These are phyloP conservation scores for Paramuricea clavata DNA, from an alignment of 92 coral and sea anemone species.

Conservation along the genomic window DNA sequence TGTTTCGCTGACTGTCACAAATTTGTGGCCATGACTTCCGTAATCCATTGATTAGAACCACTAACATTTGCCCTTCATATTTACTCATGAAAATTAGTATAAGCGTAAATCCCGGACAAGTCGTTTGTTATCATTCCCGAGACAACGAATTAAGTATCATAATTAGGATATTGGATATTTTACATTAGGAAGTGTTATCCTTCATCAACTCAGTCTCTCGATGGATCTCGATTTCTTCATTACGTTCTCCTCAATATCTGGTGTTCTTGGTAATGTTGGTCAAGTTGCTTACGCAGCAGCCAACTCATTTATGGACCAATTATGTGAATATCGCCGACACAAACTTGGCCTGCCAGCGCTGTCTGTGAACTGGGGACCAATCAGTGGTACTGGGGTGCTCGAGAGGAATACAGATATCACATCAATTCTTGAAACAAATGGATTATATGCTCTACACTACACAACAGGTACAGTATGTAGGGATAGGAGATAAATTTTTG, in stretches of 20 bases:
- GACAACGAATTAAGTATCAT: too few relatives aligned
- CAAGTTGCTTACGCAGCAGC: slow-evolving; percentile 75
- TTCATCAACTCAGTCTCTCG: slow-evolving; percentile 69
- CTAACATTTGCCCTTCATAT: too few relatives aligned
- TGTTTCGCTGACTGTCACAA: too few relatives aligned
- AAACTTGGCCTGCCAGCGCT: slow-evolving; percentile 68
- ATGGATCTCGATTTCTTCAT: too few relatives aligned
- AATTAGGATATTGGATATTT: too few relatives aligned
- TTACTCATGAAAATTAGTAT: too few relatives aligned
- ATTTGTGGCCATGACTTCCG: too few relatives aligned
- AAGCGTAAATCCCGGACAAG: too few relatives aligned
- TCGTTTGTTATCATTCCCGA: too few relatives aligned
- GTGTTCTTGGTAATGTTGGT: slow-evolving; percentile 71
- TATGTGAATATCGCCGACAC: slow-evolving; percentile 67
- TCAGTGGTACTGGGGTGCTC: slow-evolving; percentile 69
- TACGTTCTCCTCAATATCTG: slow-evolving; percentile 73
- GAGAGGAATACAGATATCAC: slow-evolving; percentile 57
- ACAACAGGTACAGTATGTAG: slow-evolving; percentile 73
- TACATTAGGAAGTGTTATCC: slow-evolving; percentile 57
- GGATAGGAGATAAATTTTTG: too few relatives aligned
- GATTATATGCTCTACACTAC: slow-evolving; percentile 54
- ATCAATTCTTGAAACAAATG: slow-evolving; percentile 55
- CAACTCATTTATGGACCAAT: too few relatives aligned
- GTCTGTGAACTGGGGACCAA: slow-evolving; percentile 77
- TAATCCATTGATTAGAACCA: too few relatives aligned